Evolutionary conservation across 2,888 invertebrate species (phyloP).

Genomic region (Protophormia terraenovae): DNA sequence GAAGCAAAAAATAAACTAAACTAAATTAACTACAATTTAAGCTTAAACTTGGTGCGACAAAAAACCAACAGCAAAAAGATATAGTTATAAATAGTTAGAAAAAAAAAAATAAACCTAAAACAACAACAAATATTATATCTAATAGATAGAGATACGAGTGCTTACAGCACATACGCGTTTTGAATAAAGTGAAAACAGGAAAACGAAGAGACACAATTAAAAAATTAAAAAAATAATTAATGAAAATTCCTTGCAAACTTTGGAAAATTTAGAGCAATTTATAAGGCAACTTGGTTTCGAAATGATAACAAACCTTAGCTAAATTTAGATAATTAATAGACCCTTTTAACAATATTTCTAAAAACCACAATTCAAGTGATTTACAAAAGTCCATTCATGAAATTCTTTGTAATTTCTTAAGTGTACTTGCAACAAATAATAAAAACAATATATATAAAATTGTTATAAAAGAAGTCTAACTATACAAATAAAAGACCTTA

Average conservation of each 20-base stretch:
- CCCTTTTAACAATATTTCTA: no score
- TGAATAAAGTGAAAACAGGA: conserved; percentile 65
- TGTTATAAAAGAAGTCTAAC: background rate
- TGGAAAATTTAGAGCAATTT: background rate
- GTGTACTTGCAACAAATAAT: background rate
- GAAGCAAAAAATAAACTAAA: conserved; percentile 57
- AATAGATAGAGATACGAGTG: background rate
- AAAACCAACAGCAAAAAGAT: conserved; percentile 8
- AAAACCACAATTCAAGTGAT: no score
- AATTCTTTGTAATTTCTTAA: background rate
- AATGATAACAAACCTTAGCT: no score
- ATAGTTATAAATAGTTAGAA: conserved; percentile 28
- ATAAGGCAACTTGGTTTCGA: no score
- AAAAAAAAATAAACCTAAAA: conserved; percentile 16
- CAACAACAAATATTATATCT: background rate
- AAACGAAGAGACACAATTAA: conserved; percentile 24
- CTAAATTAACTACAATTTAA: conserved; percentile 66
- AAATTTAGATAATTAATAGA: no score
- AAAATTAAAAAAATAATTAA: background rate
- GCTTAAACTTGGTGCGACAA: conserved; percentile 55
- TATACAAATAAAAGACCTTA: background rate
- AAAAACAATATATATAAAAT: background rate
- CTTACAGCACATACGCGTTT: background rate
- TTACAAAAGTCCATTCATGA: background rate
- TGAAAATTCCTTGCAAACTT: background rate